Evolutionary conservation across 2,888 invertebrate species (phyloP).

Genomic region (Lasius fuliginosus): DNA sequence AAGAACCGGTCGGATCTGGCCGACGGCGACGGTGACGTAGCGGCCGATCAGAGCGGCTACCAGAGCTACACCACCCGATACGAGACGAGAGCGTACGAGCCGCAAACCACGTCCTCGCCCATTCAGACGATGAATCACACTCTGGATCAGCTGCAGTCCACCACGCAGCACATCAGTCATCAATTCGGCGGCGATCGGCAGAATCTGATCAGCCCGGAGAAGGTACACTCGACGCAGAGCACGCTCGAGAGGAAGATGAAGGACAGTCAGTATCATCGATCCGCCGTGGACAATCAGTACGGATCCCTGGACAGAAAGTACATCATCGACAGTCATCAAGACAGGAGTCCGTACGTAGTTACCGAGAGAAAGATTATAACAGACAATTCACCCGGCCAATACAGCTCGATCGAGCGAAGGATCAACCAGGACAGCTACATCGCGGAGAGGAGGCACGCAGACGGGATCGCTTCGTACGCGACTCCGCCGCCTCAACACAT

Average conservation of each 20-base stretch:
- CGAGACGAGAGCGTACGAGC: constrained; percentile 88
- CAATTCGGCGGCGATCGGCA: constrained; percentile 73
- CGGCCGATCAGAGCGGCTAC: constrained; percentile 87
- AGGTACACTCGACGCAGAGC: constrained; percentile 82
- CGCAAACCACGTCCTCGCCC: constrained; percentile 62
- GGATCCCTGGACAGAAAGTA: constrained; percentile 76
- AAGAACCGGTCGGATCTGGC: constrained; percentile 89
- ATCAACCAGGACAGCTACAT: constrained; percentile 79
- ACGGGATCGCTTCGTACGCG: constrained; percentile 57
- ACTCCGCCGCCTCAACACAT: constrained; percentile 67
- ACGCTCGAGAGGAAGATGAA: constrained; percentile 83
- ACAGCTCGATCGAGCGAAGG: constrained; percentile 81
- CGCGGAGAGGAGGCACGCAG: constrained; percentile 55
- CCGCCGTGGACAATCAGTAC: constrained; percentile 74
- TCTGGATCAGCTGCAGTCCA: constrained; percentile 75
- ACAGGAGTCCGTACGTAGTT: constrained; percentile 67
- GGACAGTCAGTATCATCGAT: constrained; percentile 72
- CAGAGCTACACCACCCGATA: constrained; percentile 86
- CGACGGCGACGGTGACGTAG: constrained; percentile 90
- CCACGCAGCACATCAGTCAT: constrained; percentile 76
- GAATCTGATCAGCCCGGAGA: constrained; percentile 82
- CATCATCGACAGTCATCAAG: constrained; percentile 67
- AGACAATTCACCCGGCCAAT: constrained; percentile 78
- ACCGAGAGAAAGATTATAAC: constrained; percentile 70
- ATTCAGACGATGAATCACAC: constrained; percentile 69